A percentile compares a stretch with the other conserved stretches of the same genome.
Evolutionary conservation across 2,888 invertebrate species (phyloP).

Genomic region (Nomada fucata): DNA sequence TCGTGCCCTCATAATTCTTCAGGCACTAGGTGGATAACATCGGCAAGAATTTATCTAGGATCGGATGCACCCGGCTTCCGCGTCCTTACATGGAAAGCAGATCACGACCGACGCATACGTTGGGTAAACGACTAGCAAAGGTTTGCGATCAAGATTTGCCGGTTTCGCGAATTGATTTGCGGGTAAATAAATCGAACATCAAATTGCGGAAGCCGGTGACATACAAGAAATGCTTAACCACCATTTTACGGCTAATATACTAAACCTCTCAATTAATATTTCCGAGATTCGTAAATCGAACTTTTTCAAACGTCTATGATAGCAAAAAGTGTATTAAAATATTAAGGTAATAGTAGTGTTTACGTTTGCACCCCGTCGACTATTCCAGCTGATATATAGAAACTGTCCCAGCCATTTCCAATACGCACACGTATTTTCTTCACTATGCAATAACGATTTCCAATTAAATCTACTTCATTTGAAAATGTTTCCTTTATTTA

Average conservation of each 20-base stretch:
- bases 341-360: background rate
- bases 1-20: conserved; percentile 39
- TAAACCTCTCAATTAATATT: conserved; percentile 15
- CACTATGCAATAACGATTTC: no score
- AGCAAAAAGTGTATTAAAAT: background rate
- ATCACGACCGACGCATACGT: conserved; percentile 42
- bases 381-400: background rate
- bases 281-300: conserved; percentile 15
- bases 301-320: background rate
- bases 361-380: background rate
- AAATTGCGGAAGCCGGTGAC: conserved; percentile 38
- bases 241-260: background rate
- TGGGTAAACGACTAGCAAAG: conserved; percentile 16
- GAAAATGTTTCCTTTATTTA: no score
- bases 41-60: conserved; percentile 36
- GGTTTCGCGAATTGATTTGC: conserved; percentile 42
- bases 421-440: no score
- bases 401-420: background rate
- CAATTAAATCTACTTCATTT: no score
- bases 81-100: conserved; percentile 18
- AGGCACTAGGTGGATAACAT: conserved; percentile 23
- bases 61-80: conserved; percentile 40
- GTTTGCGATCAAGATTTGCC: conserved; percentile 41
- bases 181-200: conserved; percentile 30
- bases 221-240: conserved; percentile 17